phyloP scores from a whole-genome alignment of 1,140 invertebrate species.

The Drosophila sp. region DNA sequence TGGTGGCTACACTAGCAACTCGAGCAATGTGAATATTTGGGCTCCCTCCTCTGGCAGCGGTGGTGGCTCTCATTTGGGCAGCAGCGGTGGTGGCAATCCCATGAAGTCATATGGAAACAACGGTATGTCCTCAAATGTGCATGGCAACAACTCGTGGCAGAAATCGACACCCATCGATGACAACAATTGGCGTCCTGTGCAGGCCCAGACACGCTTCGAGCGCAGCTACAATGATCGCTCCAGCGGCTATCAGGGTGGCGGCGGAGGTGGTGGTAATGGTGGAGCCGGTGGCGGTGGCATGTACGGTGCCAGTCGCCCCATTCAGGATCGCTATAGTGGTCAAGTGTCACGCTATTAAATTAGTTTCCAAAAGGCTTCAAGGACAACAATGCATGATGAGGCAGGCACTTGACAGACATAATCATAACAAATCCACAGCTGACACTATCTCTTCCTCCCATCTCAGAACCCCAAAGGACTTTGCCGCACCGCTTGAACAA shows the following conservation, averaged over 20 bases:
- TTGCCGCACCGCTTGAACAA: constrained; percentile 39
- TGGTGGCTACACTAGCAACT: constrained; percentile 62
- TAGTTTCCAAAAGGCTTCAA: neutral
- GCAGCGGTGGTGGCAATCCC: constrained; percentile 41
- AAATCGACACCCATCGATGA: constrained; percentile 70
- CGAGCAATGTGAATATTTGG: constrained; percentile 69
- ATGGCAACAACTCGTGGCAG: constrained; percentile 73
- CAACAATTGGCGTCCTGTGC: constrained; percentile 68
- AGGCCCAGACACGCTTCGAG: constrained; percentile 74
- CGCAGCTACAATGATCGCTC: constrained; percentile 79
- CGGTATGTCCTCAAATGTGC: constrained; percentile 70
- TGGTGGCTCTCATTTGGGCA: constrained; percentile 56
- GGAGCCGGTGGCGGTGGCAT: constrained; percentile 48
- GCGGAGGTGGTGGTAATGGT: constrained; percentile 33
- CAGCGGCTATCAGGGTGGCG: constrained; percentile 66
- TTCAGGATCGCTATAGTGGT: constrained; percentile 71
- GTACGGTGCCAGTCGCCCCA: constrained; percentile 66
- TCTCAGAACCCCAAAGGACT: constrained; percentile 30
- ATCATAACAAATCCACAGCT: constrained; percentile 1
- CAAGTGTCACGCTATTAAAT: constrained; percentile 67
- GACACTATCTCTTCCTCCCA: constrained; percentile 1
- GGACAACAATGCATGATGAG: constrained; percentile 5
- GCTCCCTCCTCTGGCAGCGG: constrained; percentile 46
- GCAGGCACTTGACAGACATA: constrained; percentile 46
- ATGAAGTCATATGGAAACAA: constrained; percentile 74